These are phyloP conservation scores for Aleiodes alternator DNA, from an alignment of 2,888 invertebrate genomes.

Conservation along the genomic window DNA sequence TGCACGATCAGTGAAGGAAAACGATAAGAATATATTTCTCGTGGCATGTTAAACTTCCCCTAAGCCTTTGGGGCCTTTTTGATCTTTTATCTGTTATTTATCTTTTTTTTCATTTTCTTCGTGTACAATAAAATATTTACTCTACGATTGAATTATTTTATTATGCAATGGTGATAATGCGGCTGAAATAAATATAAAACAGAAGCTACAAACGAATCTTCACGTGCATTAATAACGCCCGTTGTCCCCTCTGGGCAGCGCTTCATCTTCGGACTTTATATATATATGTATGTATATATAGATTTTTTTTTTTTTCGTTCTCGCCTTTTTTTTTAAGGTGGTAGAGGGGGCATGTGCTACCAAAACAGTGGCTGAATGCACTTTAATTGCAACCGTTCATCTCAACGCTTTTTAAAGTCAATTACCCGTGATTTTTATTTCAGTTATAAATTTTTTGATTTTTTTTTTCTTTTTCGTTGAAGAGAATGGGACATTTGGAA, in stretches of 20 bases:
- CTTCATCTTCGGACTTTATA: slow-evolving; percentile 69
- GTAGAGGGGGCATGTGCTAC: slow-evolving; percentile 24
- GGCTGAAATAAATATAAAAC: slow-evolving; percentile 56
- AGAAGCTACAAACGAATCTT: slow-evolving; percentile 69
- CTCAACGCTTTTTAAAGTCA: slow-evolving; percentile 30
- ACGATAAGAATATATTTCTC: slow-evolving; percentile 8
- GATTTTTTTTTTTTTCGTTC: slow-evolving; percentile 1
- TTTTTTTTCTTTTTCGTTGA: background rate
- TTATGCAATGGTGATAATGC: background rate
- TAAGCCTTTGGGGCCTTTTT: background rate
- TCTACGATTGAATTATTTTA: background rate
- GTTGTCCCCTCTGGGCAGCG: slow-evolving; percentile 74
- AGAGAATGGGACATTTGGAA: too few relatives aligned
- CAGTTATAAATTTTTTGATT: background rate
- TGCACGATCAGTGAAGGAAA: slow-evolving; percentile 13
- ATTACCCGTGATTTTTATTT: slow-evolving; percentile 7
- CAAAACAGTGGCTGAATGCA: slow-evolving; percentile 40
- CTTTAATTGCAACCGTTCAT: slow-evolving; percentile 43
- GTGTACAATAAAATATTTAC: slow-evolving; percentile 7
- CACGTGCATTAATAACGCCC: slow-evolving; percentile 74
- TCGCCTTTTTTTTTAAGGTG: background rate
- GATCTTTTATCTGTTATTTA: slow-evolving; percentile 7
- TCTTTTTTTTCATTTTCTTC: background rate
- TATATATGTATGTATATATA: background rate
- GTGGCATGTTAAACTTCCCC: background rate